Evolutionary conservation across 2,797 vertebrate genomes (phyloP).

Genomic region (Chelon labrosus): DNA sequence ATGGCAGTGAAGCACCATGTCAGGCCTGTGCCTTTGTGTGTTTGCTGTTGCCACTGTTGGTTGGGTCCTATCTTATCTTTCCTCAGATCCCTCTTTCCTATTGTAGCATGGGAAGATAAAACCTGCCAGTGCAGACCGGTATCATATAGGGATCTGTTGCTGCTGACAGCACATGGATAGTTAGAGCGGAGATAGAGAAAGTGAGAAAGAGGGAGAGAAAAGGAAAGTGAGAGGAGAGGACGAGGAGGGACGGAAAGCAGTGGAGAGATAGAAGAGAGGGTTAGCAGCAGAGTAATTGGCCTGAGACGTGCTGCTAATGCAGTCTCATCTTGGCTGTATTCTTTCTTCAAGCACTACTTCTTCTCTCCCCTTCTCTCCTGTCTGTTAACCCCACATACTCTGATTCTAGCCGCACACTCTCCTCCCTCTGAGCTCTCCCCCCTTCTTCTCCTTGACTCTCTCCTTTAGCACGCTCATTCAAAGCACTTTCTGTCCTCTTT

Average conservation of each 20-base stretch:
- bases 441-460: constrained; percentile 42
- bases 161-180: constrained; percentile 82
- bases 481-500: constrained; percentile 73
- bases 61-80: constrained; percentile 79
- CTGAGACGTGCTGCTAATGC: constrained; percentile 74
- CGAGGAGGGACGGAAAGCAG: constrained; percentile 45
- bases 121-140: constrained; percentile 75
- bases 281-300: constrained; percentile 80
- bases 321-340: constrained; percentile 68
- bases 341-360: constrained; percentile 55
- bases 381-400: constrained; percentile 49
- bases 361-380: constrained; percentile 32
- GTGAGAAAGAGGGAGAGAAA: constrained; percentile 58
- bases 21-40: constrained; percentile 29
- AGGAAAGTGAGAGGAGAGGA: constrained; percentile 66
- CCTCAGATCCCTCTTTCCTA: constrained; percentile 78
- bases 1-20: constrained; percentile 82
- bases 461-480: constrained; percentile 61
- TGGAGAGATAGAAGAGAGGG: constrained; percentile 51
- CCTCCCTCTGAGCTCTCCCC: constrained; percentile 17
- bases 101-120: constrained; percentile 84
- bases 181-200: constrained; percentile 74
- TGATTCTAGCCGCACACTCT: constrained; percentile 27
- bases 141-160: constrained; percentile 85
- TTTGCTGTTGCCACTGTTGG: constrained; percentile 76